Conservation (phyloP, 2,797 vertebrate species). For the Sparidentex hasta region DNA sequence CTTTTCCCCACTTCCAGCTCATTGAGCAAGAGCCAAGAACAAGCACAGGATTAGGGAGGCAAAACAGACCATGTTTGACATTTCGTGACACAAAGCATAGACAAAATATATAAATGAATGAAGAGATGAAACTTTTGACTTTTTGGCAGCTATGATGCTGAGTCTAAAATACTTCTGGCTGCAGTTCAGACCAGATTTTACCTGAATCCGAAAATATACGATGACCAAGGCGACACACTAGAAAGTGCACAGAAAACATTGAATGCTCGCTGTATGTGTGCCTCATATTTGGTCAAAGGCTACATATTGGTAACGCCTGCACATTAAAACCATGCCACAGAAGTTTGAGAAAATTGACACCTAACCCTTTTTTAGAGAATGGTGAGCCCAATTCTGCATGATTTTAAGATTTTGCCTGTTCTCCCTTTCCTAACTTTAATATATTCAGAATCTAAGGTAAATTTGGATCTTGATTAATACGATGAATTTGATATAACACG, state of each 20-base stretch:
- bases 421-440: no score
- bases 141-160: background rate
- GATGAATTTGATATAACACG: no score
- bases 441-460: no score
- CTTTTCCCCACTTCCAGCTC: background rate
- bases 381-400: no score
- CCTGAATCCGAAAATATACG: background rate
- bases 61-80: conserved; percentile 28
- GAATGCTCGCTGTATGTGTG: background rate
- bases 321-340: no score
- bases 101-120: conserved; percentile 24
- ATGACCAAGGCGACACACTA: background rate
- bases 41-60: conserved; percentile 10
- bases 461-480: no score
- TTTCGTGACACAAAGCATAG: conserved; percentile 31
- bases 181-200: conserved; percentile 11
- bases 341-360: no score
- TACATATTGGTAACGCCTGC: no score
- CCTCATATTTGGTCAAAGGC: background rate
- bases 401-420: no score
- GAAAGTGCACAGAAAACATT: background rate
- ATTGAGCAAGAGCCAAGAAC: conserved; percentile 23
- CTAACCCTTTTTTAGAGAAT: no score
- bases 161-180: conserved; percentile 22
- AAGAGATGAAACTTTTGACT: conserved; percentile 6